These are phyloP conservation scores for Lineus longissimus DNA, from an alignment of 1,140 invertebrate species.

Conservation along the genomic window DNA sequence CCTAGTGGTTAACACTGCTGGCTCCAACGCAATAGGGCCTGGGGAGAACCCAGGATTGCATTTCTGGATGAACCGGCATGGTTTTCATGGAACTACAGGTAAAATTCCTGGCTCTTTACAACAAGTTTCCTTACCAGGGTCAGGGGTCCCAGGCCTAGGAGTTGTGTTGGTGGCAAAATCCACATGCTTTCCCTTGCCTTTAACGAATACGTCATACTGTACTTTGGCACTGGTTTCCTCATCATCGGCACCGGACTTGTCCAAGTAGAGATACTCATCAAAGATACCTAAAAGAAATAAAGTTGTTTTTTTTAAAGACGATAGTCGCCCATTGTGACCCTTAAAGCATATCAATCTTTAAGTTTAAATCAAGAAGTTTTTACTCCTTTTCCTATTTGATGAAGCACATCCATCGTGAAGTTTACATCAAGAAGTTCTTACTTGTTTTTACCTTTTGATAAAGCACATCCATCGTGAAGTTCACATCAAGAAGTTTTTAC, in stretches of 20 bases:
- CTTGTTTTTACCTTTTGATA: conserved; percentile 31
- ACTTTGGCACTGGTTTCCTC: conserved; percentile 36
- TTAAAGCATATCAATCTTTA: too few species aligned
- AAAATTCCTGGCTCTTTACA: too few species aligned
- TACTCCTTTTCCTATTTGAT: too few species aligned
- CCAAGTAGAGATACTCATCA: conserved; percentile 36
- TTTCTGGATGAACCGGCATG: too few species aligned
- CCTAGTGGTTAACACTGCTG: too few species aligned
- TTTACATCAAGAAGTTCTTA: background rate
- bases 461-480: conserved; percentile 43
- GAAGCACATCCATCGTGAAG: conserved; percentile 19
- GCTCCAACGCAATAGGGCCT: too few species aligned
- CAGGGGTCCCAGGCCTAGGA: background rate
- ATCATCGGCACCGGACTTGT: conserved; percentile 28
- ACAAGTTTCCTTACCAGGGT: too few species aligned
- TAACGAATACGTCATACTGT: conserved; percentile 37
- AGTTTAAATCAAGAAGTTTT: background rate
- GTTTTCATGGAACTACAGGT: too few species aligned
- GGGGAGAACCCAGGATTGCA: too few species aligned
- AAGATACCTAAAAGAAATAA: conserved; percentile 28
- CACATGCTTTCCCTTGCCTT: conserved; percentile 25
- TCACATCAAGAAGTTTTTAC: background rate
- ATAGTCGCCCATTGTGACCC: too few species aligned
- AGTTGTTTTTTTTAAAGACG: too few species aligned
- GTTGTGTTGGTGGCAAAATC: conserved; percentile 44